These are phyloP conservation scores for Drosophila saltans DNA, from an alignment of 1,140 invertebrate genomes.

Conservation along the genomic window DNA sequence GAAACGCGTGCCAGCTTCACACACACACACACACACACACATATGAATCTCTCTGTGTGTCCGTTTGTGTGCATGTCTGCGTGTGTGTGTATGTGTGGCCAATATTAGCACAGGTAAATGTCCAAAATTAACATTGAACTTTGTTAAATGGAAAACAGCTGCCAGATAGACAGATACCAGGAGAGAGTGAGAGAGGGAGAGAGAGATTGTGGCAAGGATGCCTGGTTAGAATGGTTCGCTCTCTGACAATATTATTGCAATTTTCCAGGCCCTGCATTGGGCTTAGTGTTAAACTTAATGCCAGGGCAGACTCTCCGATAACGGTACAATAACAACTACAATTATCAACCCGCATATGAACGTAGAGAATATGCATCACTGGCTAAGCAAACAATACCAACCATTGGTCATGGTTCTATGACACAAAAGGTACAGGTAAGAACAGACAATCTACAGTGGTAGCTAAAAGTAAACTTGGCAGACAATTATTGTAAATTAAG, in stretches of 20 bases:
- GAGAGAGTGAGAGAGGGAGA: conserved; percentile 10
- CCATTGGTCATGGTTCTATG: conserved; percentile 20
- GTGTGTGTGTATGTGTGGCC: conserved; percentile 52
- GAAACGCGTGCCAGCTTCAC: conserved; percentile 36
- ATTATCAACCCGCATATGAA: conserved; percentile 44
- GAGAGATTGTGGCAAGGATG: conserved; percentile 16
- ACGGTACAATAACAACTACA: conserved; percentile 42
- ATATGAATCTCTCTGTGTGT: conserved; percentile 17
- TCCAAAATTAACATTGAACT: conserved; percentile 81
- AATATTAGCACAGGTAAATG: conserved; percentile 80
- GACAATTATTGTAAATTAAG: too few relatives aligned
- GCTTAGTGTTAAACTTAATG: conserved; percentile 64
- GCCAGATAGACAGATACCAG: conserved; percentile 25
- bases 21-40: not conserved
- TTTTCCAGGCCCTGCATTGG: conserved; percentile 67
- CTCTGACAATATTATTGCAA: conserved; percentile 75
- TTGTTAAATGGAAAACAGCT: conserved; percentile 46
- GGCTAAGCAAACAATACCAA: conserved; percentile 56
- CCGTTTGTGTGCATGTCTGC: conserved; percentile 37
- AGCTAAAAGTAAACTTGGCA: conserved; percentile 21
- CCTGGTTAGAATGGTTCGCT: conserved; percentile 5
- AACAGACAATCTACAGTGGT: not conserved
- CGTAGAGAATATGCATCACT: conserved; percentile 61
- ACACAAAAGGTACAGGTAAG: not conserved
- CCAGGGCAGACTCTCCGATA: conserved; percentile 50